Evolutionary conservation across 2,113 vertebrate species (phyloP), one percentile per base, ranked within the genome.

Genomic region (Notarius quadriscutis): DNA sequence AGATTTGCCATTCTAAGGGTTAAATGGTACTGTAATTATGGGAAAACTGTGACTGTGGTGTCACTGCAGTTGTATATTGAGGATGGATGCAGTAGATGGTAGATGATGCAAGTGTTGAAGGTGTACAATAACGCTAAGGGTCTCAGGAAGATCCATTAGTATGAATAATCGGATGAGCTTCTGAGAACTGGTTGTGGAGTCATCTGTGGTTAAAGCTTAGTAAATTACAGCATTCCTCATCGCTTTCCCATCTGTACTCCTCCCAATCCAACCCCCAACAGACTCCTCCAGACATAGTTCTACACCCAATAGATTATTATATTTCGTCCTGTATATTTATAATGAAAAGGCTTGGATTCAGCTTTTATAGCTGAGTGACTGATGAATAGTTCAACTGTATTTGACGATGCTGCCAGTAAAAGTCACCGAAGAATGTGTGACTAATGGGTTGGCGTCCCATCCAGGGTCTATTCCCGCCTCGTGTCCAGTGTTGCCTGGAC

Each of bases 141-240:
- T 87, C 91, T 87, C 90, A 62, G 91, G 90, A 87, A 93, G 90
- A 89, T 89, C 89, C 8, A 69, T 91, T 90, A 89, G 92, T 91
- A 85, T 95, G 94, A 96, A 89, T 94, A 95, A 95, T 94, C 91
- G 91, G 89, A 87, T 88, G 90, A 93, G 93, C 95, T 93, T 95
- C 94, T 96, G 95, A 94, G 93, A 96, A 95, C 93, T 94, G 91
- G 94, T 75, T 91, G 94, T 88, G 86, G 81, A 91, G 88, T 78
- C 85, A 89, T 89, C 95, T 95, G 92, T 90, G 93, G 93, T 94
- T 93, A 91, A 94, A 93, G 89, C 67, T 92, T 89, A 93, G 91
- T 89, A 88, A 94, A 94, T 95, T 90, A 89, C 92, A 91, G 92
- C 91, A 95, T 96, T 95, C 92, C 89, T 91, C 85, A 67, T 89